Base-by-base conservation (phyloP, 2,888 invertebrate species). In the Heliconius cydno region DNA sequence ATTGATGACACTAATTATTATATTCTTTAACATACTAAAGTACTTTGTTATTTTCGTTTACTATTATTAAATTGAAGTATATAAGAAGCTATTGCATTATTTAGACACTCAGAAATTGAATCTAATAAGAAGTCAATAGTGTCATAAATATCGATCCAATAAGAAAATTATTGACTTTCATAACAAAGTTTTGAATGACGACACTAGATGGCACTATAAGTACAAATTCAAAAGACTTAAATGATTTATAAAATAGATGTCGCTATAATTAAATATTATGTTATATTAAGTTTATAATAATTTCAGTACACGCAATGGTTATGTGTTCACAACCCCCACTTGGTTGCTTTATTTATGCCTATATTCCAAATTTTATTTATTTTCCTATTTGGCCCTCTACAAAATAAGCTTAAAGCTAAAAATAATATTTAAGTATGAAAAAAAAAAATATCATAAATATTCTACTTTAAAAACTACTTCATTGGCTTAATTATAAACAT, bases 161-260 rank as follows among this genome's bases (percentile, higher is more conserved):
- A 46, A 57, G 81, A 80, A 68, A 77, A 82, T 79, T 84, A 81
- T 85, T 83, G 79, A 79, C 74, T 83, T 85, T 78, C 85, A 85
- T 83, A 80, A 79, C 82, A 15, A 75, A 84, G 81, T 88, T 65
- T 79, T 25, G 9, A 0, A 22, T 25, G 22, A 60, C 76, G 78
- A 65, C 78, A 77, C 79, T 68, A 88, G 88, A 86, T 87, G 88
- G 84, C 85, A 81, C 72, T 65, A 13, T 22, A 1, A 9, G 3
- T 38, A 57, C 9, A 22, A 5, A 9, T 25, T 9, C 19, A 25
- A 46, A 65, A 3, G 22, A 65, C 25, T 1, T 76, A 63, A 10
- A 41, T 75, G 52, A 52, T 71, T 65, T 13, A 25, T 78, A 22
- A 15, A 75, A 74, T 80, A 83, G 80, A 83, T 84, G 84, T 78